These are phyloP conservation scores for Dreissena polymorpha DNA, from an alignment of 1,140 invertebrate species.

Conservation along the genomic window DNA sequence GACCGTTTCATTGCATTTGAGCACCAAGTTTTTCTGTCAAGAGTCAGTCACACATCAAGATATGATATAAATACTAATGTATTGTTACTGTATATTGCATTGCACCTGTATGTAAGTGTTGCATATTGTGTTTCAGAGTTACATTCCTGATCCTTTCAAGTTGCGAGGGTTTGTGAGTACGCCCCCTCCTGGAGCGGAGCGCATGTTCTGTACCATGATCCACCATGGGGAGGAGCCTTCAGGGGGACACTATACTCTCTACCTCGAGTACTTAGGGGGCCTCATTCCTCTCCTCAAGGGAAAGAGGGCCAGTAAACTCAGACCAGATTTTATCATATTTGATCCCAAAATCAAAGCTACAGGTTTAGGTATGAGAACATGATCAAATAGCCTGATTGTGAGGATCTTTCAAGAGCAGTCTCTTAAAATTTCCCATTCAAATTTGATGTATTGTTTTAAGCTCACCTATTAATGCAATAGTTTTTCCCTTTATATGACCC, in stretches of 20 bases:
- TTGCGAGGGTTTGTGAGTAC: constrained; percentile 95
- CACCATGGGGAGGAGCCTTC: constrained; percentile 90
- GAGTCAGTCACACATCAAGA: no score
- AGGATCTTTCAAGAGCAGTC: no score
- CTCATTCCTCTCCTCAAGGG: constrained; percentile 97
- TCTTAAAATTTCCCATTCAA: background rate
- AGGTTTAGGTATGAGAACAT: background rate
- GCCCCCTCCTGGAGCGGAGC: constrained; percentile 90
- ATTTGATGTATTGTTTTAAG: background rate
- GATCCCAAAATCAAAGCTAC: constrained; percentile 85
- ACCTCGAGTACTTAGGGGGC: constrained; percentile 96
- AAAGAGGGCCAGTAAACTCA: constrained; percentile 96
- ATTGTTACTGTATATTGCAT: no score
- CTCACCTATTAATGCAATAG: no score
- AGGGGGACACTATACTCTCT: constrained; percentile 95
- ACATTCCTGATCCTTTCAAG: constrained; percentile 92
- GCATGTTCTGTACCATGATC: constrained; percentile 98
- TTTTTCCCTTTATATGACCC: no score
- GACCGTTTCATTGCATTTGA: no score
- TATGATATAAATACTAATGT: no score
- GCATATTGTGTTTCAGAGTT: constrained; percentile 85
- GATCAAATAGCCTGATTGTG: no score
- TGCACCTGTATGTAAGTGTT: no score
- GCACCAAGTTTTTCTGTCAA: no score
- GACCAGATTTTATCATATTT: constrained; percentile 99